Percentiles rank a stretch among this genome's conserved stretches.
Evolutionary conservation across 2,113 vertebrate genomes (phyloP).

Genomic region (Chaetodon trifascialis): DNA sequence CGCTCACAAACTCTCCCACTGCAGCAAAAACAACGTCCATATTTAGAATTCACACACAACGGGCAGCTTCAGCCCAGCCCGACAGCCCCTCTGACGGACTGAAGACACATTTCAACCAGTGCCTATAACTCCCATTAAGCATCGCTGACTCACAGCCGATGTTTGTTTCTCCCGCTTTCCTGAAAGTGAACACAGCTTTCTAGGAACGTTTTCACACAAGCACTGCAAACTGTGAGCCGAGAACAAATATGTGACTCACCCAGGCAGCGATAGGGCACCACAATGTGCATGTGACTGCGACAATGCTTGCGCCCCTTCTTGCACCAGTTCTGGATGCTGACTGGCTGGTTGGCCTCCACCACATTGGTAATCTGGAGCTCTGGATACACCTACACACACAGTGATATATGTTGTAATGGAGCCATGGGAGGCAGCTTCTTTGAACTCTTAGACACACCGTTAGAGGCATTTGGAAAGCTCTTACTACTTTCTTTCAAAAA

Average conservation of each 20-base stretch:
- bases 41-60: constrained; percentile 3
- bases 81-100: neutral
- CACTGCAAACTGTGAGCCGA: neutral
- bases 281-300: constrained; percentile 92
- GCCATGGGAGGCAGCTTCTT: no score
- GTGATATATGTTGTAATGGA: neutral
- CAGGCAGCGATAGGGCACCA: constrained; percentile 97
- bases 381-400: constrained; percentile 90
- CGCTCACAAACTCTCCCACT: constrained; percentile 99
- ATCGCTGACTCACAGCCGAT: neutral
- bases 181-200: neutral
- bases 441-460: neutral
- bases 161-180: neutral
- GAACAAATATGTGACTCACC: constrained; percentile 79
- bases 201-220: neutral
- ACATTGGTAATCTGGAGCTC: constrained; percentile 98
- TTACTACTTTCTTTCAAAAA: neutral
- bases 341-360: constrained; percentile 97
- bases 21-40: constrained; percentile 26
- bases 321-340: constrained; percentile 99
- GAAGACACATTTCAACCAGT: neutral
- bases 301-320: constrained; percentile 94
- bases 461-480: neutral
- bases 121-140: neutral
- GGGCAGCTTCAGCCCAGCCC: neutral